Base-by-base conservation (phyloP, 2,797 vertebrate species). In the Hylomyscus alleni region DNA sequence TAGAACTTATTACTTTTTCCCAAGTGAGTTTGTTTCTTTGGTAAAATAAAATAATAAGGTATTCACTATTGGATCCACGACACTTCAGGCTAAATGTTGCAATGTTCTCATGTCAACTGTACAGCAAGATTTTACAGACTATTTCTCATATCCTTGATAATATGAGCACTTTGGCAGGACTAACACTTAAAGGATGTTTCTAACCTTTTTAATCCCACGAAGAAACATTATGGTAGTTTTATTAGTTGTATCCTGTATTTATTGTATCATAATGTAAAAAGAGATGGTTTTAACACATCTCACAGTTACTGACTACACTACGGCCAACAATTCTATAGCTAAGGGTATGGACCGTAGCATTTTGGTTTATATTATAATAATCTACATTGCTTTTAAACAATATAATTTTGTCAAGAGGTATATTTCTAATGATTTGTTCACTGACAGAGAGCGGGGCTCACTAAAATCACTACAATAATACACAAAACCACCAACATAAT, bases 21-120 rank as follows among this genome's bases (percentile, higher is more conserved):
- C 69, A 56, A 76, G 26, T 20, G 52, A 89, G 37, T 67, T 56
- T 47, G 17, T 44, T 11, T 89, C n/a, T 24, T 72, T 77, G 47
- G 88, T 60, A 82, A 77, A 86, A 95, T 60, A 86, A 91, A 75
- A 19, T 14, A 88, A 87, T 24, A 77, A 91, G 82, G 34, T 19
- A 65, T 81, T 88, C 60, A 62, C 54, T 13, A 72, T 24, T 92
- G 12, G 7, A 65, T 80, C 44, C 22, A 65, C 29, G 24, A 67
- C 3, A n/a, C 31, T 34, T 73, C 44, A 90, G 29, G 44, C 88
- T 24, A 67, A 44, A 9, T 77, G 22, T 44, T 69, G 12, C 5
- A 29, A 73, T 60, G 1, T 1, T 95, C 81, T 85, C 87, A 73
- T 58, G 1, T 91, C 78, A 50, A 47, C 14, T 40, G 24, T 44